Conservation (phyloP, 2,797 vertebrate species). For the Alcedo atthis region DNA sequence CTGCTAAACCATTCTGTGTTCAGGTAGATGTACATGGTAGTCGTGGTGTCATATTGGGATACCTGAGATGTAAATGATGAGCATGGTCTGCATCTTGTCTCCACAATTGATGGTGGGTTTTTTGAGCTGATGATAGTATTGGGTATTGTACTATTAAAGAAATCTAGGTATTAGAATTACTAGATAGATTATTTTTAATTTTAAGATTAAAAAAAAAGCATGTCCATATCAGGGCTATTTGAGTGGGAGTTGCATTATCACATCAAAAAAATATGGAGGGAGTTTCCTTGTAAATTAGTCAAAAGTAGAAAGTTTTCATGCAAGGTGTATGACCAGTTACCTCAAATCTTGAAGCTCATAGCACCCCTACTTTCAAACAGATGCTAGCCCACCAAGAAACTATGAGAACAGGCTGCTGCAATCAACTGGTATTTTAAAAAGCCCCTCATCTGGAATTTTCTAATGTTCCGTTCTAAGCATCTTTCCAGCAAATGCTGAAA, state of each 20-base stretch:
- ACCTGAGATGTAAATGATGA: too few species aligned
- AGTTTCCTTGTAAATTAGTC: background rate
- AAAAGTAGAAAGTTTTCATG: background rate
- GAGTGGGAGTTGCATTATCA: background rate
- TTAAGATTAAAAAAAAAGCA: background rate
- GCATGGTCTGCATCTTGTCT: too few species aligned
- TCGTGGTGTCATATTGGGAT: too few species aligned
- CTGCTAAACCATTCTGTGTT: too few species aligned
- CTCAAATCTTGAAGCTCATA: background rate
- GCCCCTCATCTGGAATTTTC: background rate
- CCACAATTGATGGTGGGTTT: too few species aligned
- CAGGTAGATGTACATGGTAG: too few species aligned
- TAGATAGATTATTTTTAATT: background rate
- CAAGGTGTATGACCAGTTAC: background rate
- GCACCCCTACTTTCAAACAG: background rate
- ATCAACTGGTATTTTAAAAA: background rate
- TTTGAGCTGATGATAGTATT: background rate
- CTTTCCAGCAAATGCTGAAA: background rate
- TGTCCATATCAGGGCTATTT: background rate
- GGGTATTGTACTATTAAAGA: background rate
- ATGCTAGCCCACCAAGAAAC: background rate
- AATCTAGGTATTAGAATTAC: background rate
- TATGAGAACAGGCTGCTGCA: background rate
- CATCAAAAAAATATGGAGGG: background rate
- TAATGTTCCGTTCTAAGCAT: background rate